These are phyloP conservation scores for Rhopalosiphum maidis DNA, from an alignment of 1,140 invertebrate species.

Conservation along the genomic window DNA sequence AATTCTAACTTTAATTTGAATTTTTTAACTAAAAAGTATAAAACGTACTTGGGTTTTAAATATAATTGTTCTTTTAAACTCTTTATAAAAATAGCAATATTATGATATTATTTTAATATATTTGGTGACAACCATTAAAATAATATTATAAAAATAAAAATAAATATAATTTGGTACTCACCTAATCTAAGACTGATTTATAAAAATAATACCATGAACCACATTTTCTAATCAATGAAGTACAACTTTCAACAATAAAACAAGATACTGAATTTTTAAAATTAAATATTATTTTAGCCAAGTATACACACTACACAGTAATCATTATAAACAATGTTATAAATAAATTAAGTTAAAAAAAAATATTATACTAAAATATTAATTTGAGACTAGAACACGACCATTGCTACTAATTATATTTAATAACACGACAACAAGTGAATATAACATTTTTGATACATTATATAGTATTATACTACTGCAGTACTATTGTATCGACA, in stretches of 20 bases:
- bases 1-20: no score
- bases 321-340: not conserved
- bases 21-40: no score
- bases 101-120: no score
- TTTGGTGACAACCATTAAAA: no score
- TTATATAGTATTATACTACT: not conserved
- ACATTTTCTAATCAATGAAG: no score
- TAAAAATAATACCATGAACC: no score
- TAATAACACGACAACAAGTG: not conserved
- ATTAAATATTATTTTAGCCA: not conserved
- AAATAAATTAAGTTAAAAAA: not conserved
- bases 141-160: no score
- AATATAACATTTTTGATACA: not conserved
- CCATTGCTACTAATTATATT: not conserved
- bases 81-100: no score
- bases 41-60: no score
- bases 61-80: no score
- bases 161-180: no score
- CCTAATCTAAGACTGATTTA: no score
- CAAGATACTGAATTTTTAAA: not conserved
- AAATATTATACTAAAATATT: not conserved
- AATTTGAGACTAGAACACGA: not conserved
- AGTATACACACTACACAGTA: not conserved
- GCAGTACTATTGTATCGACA: not conserved
- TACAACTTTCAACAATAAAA: not conserved